A percentile compares a stretch with the other conserved stretches of the same genome.
phyloP scores from a whole-genome alignment of 2,113 vertebrate genomes.

The Proteles cristata region DNA sequence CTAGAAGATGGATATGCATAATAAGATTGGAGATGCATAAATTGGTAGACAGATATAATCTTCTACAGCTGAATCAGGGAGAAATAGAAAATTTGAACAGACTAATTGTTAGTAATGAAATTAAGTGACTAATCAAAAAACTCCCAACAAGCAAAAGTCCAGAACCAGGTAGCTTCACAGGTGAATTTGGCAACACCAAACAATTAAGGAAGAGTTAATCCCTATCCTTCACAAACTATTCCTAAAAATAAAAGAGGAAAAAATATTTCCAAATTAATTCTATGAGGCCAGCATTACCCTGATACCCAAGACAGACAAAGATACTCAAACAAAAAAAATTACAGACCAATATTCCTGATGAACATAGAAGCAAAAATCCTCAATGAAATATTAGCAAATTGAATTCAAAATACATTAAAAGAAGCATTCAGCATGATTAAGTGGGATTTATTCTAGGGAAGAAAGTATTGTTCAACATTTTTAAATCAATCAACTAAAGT shows the following conservation, averaged over 20 bases:
- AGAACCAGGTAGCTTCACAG: neutral
- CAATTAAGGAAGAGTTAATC: neutral
- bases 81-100: neutral
- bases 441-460: neutral
- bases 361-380: neutral
- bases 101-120: neutral
- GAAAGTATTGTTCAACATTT: neutral
- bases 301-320: neutral
- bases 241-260: neutral
- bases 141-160: neutral
- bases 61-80: neutral
- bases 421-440: neutral
- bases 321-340: neutral
- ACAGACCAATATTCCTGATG: neutral
- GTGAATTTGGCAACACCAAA: neutral
- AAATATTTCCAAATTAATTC: neutral
- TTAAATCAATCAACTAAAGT: neutral
- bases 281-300: neutral
- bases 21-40: neutral
- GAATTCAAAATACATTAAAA: neutral
- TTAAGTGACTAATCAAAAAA: neutral
- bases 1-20: neutral
- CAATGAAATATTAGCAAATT: neutral
- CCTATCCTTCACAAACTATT: neutral
- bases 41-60: neutral